A percentile compares a stretch with the other conserved stretches of the same genome.
Conservation (phyloP, 2,113 vertebrate species). For the Caracal caracal region DNA sequence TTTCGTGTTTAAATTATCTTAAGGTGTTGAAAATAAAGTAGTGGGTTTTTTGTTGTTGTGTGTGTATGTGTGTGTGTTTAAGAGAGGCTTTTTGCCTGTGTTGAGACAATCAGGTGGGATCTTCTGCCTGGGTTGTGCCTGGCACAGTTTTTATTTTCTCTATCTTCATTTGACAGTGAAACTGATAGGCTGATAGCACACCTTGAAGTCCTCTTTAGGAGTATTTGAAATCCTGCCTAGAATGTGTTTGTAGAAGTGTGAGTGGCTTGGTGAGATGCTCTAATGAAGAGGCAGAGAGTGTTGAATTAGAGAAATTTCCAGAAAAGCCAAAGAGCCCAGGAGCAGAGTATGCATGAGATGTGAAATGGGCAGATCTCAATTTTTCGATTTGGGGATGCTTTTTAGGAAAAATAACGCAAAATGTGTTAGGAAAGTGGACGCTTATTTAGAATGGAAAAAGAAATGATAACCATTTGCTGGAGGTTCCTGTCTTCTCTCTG, state of each 20-base stretch:
- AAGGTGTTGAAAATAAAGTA: neutral
- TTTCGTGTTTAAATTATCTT: neutral
- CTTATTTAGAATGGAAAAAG: neutral
- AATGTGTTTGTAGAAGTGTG: neutral
- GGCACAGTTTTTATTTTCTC: neutral
- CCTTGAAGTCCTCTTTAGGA: neutral
- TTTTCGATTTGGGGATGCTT: neutral
- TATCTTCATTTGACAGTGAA: neutral
- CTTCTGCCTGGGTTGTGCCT: neutral
- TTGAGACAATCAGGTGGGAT: neutral
- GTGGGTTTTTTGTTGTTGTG: neutral
- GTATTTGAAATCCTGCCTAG: neutral
- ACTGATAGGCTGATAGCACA: neutral
- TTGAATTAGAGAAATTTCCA: neutral
- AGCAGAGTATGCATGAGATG: neutral
- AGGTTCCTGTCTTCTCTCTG: neutral
- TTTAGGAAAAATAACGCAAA: neutral
- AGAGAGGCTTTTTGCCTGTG: neutral
- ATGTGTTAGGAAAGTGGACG: neutral
- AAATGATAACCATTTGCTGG: neutral
- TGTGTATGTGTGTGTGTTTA: neutral
- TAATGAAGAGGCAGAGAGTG: neutral
- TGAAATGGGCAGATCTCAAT: neutral
- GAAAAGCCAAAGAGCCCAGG: neutral
- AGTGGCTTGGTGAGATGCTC: neutral